phyloP scores from a whole-genome alignment of 2,113 vertebrate species.

The Morphnarchus princeps region DNA sequence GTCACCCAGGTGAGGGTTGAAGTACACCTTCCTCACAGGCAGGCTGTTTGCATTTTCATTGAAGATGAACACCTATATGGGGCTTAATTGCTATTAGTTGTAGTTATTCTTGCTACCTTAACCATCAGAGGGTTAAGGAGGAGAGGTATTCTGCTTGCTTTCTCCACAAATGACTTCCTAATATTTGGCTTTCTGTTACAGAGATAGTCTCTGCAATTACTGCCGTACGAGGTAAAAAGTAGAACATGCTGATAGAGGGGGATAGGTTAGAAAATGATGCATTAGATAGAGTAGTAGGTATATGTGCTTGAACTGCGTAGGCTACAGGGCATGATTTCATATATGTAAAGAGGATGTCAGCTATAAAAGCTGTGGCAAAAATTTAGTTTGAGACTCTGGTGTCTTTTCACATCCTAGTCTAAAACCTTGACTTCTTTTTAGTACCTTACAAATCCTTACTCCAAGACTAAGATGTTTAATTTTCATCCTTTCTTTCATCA shows the following conservation, averaged over 20 bases:
- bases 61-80: background rate
- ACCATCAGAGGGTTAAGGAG: background rate
- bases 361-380: background rate
- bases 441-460: background rate
- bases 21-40: background rate
- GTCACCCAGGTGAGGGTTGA: background rate
- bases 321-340: background rate
- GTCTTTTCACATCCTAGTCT: background rate
- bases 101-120: background rate
- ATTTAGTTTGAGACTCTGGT: background rate
- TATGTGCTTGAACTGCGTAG: background rate
- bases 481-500: background rate
- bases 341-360: background rate
- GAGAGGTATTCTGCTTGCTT: background rate
- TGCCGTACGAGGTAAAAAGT: background rate
- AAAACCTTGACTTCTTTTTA: background rate
- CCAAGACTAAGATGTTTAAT: background rate
- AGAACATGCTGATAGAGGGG: background rate
- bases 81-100: background rate
- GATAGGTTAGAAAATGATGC: background rate
- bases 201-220: background rate
- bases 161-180: background rate
- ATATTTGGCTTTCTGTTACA: background rate
- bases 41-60: background rate
- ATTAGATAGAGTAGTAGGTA: background rate